Evolutionary conservation across 2,888 invertebrate genomes (phyloP).

Genomic region (Dolichopus griseipennis): DNA sequence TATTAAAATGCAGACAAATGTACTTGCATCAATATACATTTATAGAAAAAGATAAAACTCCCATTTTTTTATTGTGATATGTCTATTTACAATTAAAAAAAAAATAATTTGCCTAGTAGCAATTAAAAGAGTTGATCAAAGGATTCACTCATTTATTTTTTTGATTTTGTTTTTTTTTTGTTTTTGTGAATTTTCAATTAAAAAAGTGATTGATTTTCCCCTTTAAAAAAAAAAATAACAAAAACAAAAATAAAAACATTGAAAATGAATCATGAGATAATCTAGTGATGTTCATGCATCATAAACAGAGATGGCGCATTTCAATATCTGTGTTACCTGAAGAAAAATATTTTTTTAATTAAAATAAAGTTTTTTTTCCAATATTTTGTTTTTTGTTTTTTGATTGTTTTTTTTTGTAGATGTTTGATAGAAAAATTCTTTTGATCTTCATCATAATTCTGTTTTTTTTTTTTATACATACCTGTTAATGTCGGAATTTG

Average conservation of each 20-base stretch:
- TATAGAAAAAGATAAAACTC: too few species aligned
- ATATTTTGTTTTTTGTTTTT: not conserved
- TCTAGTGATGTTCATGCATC: not conserved
- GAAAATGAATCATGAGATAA: too few species aligned
- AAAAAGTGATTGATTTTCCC: not conserved
- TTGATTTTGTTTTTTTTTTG: not conserved
- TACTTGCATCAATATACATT: too few species aligned
- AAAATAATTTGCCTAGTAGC: not conserved
- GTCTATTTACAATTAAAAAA: not conserved
- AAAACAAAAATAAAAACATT: too few species aligned
- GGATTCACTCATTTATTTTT: not conserved
- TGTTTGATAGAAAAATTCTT: not conserved
- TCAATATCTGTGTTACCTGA: not conserved
- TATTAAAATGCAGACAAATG: too few species aligned
- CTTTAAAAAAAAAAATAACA: not conserved
- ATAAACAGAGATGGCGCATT: not conserved
- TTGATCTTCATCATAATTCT: slow-evolving; percentile 1
- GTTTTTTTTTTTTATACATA: not conserved
- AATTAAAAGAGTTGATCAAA: not conserved
- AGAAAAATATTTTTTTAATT: not conserved
- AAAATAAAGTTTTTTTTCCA: not conserved
- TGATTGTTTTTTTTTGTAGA: not conserved
- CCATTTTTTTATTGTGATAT: not conserved
- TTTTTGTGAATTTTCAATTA: not conserved
- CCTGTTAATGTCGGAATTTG: not conserved